phyloP scores from a whole-genome alignment of 2,113 vertebrate species.

The Strix uralensis region DNA sequence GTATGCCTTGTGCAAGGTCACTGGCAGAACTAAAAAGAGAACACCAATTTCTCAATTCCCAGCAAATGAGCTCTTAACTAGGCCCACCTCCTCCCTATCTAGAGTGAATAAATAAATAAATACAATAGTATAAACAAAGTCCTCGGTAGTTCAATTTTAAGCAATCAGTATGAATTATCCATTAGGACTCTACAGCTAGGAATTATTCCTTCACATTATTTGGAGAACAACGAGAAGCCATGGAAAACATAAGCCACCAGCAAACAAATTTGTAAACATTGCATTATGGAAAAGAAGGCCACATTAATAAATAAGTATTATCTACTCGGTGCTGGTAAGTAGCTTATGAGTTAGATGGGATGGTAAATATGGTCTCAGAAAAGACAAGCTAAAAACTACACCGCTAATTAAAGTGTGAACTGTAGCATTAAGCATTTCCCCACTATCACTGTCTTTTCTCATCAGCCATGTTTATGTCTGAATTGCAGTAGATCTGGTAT shows the following conservation, averaged over 20 bases:
- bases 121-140: neutral
- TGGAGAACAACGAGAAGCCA: neutral
- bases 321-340: neutral
- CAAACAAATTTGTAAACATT: neutral
- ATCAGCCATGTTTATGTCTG: neutral
- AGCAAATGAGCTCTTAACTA: neutral
- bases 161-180: neutral
- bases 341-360: neutral
- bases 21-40: neutral
- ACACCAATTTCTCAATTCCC: neutral
- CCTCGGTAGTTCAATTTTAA: neutral
- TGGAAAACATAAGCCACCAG: neutral
- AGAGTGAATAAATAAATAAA: neutral
- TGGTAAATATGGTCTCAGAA: neutral
- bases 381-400: neutral
- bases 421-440: neutral
- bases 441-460: neutral
- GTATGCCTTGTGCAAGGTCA: conserved; percentile 15
- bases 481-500: neutral
- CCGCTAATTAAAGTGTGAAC: neutral
- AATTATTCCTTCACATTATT: neutral
- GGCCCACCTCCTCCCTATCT: neutral
- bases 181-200: neutral
- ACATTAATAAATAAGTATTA: neutral
- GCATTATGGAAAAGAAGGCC: neutral